Evolutionary conservation across 2,113 vertebrate species (phyloP).

Genomic region (Andinoacara biseriatus): DNA sequence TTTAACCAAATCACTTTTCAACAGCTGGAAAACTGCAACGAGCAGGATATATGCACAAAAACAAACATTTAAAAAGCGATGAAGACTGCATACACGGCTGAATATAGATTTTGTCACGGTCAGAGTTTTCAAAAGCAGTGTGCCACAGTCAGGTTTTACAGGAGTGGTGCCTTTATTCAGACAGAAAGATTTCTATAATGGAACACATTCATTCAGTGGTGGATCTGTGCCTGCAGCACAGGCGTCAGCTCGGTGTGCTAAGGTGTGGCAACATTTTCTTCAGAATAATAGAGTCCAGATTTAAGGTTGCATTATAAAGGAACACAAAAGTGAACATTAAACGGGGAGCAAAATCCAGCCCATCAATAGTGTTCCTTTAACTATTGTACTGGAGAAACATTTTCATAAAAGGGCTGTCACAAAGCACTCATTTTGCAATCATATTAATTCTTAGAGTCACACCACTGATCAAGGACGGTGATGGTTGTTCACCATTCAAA

Average conservation of each 20-base stretch:
- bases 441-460: background rate
- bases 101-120: background rate
- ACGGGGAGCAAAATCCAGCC: background rate
- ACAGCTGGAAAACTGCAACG: background rate
- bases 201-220: background rate
- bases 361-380: background rate
- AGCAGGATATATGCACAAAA: background rate
- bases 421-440: too few relatives aligned
- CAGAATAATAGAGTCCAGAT: background rate
- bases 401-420: too few relatives aligned
- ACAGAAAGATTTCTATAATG: background rate
- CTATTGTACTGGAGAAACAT: too few relatives aligned
- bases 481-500: too few relatives aligned
- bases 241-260: background rate
- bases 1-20: conserved; percentile 31
- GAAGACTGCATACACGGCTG: too few relatives aligned
- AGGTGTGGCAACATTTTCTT: background rate
- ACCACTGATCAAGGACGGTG: background rate
- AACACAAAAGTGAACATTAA: background rate
- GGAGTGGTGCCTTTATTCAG: background rate
- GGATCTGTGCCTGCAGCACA: conserved; percentile 5
- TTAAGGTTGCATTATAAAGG: background rate
- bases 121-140: background rate
- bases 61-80: background rate
- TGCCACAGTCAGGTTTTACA: background rate